A percentile compares a stretch with the other conserved stretches of the same genome.
Conservation (phyloP, 1,140 invertebrate genomes). For the Drosophila varians region DNA sequence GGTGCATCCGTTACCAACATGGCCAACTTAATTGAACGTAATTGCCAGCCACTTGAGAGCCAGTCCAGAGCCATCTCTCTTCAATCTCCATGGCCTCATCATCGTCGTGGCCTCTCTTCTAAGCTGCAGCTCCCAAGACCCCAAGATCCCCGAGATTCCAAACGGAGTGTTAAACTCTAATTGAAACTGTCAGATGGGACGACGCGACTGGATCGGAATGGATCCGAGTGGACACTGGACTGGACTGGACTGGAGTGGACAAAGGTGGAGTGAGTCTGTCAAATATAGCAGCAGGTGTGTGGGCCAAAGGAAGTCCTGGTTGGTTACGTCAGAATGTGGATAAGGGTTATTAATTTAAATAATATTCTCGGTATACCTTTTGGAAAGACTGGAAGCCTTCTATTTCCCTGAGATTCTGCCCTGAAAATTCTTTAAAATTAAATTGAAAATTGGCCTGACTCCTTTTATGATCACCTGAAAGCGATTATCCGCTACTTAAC, state of each 20-base stretch:
- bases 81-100: slow-evolving; percentile 3
- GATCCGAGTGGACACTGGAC: background rate
- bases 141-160: slow-evolving; percentile 6
- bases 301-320: background rate
- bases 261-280: too few species aligned
- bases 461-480: background rate
- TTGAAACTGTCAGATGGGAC: slow-evolving; percentile 72
- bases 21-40: slow-evolving; percentile 80
- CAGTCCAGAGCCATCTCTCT: slow-evolving; percentile 13
- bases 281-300: background rate
- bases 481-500: background rate
- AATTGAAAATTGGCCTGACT: too few species aligned
- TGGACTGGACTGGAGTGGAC: background rate
- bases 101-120: background rate
- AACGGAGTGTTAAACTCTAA: slow-evolving; percentile 74
- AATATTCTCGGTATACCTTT: too few species aligned
- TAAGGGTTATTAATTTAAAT: background rate
- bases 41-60: slow-evolving; percentile 78
- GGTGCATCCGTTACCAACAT: slow-evolving; percentile 77
- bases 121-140: background rate
- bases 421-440: too few species aligned
- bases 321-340: background rate
- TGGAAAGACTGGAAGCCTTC: too few species aligned
- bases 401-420: too few species aligned
- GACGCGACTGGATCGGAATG: slow-evolving; percentile 1